phyloP scores from a whole-genome alignment of 1,140 invertebrate genomes.

The Steinernema feltiae region DNA sequence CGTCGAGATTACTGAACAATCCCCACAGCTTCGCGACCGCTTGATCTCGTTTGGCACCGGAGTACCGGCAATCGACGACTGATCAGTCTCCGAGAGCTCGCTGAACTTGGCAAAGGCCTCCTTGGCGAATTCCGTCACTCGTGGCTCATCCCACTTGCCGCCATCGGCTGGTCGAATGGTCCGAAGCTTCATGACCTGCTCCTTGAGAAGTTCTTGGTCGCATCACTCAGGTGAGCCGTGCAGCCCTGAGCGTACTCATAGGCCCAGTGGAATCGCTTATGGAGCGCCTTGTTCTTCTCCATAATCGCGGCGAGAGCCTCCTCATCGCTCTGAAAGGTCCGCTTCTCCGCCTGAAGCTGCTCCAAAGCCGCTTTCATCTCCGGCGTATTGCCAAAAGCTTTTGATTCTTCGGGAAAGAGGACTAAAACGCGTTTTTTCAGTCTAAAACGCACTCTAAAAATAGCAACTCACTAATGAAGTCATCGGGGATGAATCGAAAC shows the following conservation, averaged over 20 bases:
- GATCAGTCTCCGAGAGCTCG: not conserved
- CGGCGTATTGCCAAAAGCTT: not conserved
- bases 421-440: not conserved
- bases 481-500: not conserved
- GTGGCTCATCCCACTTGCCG: not conserved
- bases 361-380: not conserved
- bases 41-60: not conserved
- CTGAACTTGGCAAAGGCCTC: not conserved
- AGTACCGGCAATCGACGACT: not conserved
- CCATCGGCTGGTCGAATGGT: not conserved
- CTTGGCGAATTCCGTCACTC: not conserved
- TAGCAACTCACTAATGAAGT: not conserved
- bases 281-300: conserved; percentile 20
- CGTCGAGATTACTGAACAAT: not conserved
- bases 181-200: not conserved
- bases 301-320: conserved; percentile 1
- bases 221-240: not conserved
- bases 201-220: not conserved
- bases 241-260: not conserved
- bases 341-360: not conserved
- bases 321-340: not conserved
- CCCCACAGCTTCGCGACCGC: not conserved
- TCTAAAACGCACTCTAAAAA: not conserved
- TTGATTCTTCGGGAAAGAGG: not conserved
- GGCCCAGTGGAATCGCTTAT: not conserved